Conservation (phyloP, 2,113 vertebrate species). For the Pteruthius melanotis region DNA sequence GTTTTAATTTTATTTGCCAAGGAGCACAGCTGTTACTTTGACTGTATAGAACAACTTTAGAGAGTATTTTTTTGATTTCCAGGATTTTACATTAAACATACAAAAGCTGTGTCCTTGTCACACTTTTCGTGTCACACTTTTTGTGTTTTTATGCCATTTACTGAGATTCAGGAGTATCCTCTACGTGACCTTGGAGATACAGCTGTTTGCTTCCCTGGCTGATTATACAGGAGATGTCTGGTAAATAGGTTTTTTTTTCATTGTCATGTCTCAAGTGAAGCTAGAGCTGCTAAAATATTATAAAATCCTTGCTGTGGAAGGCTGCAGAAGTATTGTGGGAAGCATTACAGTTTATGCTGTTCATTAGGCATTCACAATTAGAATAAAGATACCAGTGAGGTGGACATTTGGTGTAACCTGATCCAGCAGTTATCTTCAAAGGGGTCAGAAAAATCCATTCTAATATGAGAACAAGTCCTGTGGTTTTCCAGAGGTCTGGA, state of each 20-base stretch:
- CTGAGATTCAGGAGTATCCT: background rate
- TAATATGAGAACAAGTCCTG: background rate
- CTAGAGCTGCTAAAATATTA: background rate
- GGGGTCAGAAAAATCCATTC: background rate
- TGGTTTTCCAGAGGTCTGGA: background rate
- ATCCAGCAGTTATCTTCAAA: background rate
- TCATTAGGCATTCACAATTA: background rate
- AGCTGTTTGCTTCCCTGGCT: background rate
- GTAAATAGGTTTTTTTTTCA: background rate
- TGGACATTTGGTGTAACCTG: rapidly evolving
- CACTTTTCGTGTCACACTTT: background rate
- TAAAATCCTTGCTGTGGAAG: background rate
- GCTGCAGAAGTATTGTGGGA: background rate
- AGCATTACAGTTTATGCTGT: background rate
- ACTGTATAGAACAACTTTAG: background rate
- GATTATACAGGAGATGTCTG: background rate
- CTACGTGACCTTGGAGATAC: background rate
- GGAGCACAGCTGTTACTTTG: background rate
- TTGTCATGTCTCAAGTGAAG: background rate
- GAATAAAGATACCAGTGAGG: background rate
- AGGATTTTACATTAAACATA: background rate
- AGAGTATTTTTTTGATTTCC: background rate
- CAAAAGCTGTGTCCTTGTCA: background rate
- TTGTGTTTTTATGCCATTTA: background rate
- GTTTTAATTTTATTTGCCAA: background rate